Conservation (phyloP, 2,113 vertebrate species). For the Gymnocephalus cernua region DNA sequence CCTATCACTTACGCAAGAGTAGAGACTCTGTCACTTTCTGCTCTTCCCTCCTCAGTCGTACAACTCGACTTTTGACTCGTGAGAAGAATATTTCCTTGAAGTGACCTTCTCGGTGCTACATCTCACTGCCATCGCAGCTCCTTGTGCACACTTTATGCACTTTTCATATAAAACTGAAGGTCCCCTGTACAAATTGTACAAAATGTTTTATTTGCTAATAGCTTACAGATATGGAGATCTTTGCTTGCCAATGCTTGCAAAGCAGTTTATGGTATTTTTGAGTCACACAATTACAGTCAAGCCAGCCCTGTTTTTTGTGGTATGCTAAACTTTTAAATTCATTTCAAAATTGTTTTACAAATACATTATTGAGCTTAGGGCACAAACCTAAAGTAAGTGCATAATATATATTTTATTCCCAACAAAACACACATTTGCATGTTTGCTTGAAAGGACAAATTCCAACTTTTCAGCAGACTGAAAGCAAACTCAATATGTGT, state of each 20-base stretch:
- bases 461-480: not conserved
- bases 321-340: not conserved
- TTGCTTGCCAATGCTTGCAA: not conserved
- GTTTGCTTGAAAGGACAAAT: not conserved
- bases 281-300: not conserved
- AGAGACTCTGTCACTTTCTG: not conserved
- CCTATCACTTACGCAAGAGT: conserved; percentile 23
- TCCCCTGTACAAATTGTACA: not conserved
- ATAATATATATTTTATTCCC: not conserved
- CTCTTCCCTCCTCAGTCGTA: not conserved
- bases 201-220: not conserved
- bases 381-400: too few species aligned
- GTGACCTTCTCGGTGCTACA: not conserved
- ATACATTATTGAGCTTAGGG: not conserved
- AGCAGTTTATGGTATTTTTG: not conserved
- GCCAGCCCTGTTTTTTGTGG: not conserved
- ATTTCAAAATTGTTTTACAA: not conserved
- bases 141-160: not conserved
- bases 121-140: not conserved
- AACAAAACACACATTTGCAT: not conserved
- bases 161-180: not conserved
- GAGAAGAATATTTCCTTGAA: conserved; percentile 5
- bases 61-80: conserved; percentile 1
- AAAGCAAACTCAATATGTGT: not conserved
- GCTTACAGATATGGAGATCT: not conserved